Percentiles rank a stretch among this genome's conserved stretches.
phyloP scores from a whole-genome alignment of 37 sponge, comb jelly and placozoan genomes.

The Aphrocallistes beatrix region DNA sequence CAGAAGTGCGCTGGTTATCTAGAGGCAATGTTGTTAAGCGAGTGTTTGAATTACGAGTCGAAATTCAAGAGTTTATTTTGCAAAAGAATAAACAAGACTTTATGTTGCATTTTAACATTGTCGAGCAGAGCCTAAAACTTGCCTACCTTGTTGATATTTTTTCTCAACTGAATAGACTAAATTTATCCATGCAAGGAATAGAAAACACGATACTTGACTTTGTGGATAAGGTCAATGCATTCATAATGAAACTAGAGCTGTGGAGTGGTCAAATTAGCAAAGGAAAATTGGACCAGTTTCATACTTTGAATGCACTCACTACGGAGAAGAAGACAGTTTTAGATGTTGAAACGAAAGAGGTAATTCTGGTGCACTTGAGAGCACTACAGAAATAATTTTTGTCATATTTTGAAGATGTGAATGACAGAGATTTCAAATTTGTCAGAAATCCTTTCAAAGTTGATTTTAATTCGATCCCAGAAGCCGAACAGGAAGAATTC shows the following conservation, averaged over 20 bases:
- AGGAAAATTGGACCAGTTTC: not conserved
- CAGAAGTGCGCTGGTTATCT: not conserved
- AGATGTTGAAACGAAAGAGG: not conserved
- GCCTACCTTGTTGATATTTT: not conserved
- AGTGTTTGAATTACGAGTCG: not conserved
- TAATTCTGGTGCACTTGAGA: slow-evolving; percentile 14
- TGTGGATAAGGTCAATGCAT: slow-evolving; percentile 17
- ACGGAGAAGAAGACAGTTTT: not conserved
- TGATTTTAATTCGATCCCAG: not conserved
- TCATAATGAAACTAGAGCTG: slow-evolving; percentile 7
- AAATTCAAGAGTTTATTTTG: not conserved
- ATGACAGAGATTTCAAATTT: not conserved
- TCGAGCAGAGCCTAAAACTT: not conserved
- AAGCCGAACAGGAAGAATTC: not conserved
- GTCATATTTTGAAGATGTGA: not conserved
- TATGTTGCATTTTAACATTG: not conserved
- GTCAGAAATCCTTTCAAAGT: slow-evolving; percentile 5
- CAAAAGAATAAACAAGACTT: not conserved
- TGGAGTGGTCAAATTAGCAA: slow-evolving; percentile 16
- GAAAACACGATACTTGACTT: not conserved
- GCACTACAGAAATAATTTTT: not conserved
- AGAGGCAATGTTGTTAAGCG: not conserved
- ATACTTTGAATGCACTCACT: slow-evolving; percentile 1
- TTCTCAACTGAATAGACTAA: not conserved
- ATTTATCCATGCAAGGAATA: not conserved